Conservation (phyloP, 2,797 vertebrate genomes). For the Characodon lateralis region DNA sequence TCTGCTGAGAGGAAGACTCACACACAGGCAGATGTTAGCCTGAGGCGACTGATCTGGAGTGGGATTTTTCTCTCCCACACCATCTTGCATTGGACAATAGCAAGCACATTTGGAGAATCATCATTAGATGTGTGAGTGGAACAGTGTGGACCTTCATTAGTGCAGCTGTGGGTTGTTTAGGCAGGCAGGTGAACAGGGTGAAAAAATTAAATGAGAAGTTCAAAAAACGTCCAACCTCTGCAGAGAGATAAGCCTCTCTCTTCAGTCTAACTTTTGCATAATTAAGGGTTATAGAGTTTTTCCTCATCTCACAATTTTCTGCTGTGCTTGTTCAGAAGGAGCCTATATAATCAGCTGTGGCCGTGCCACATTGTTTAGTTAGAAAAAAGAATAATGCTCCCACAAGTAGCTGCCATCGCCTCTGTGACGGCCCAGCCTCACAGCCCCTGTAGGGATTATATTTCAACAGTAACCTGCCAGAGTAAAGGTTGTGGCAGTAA, state of each 20-base stretch:
- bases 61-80: conserved; percentile 40
- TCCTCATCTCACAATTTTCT: conserved; percentile 69
- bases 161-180: conserved; percentile 57
- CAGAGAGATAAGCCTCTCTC: conserved; percentile 69
- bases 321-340: conserved; percentile 67
- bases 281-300: conserved; percentile 74
- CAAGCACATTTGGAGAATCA: conserved; percentile 59
- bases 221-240: conserved; percentile 67
- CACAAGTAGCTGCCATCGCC: conserved; percentile 66
- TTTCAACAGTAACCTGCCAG: conserved; percentile 81
- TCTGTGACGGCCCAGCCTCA: conserved; percentile 64
- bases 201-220: conserved; percentile 74
- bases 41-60: conserved; percentile 57
- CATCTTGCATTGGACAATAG: conserved; percentile 47
- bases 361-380: conserved; percentile 72
- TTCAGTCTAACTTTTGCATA: conserved; percentile 65
- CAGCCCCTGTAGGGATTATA: conserved; percentile 75
- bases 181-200: conserved; percentile 72
- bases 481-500: conserved; percentile 84
- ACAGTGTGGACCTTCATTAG: conserved; percentile 67
- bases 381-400: conserved; percentile 48
- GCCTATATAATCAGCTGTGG: conserved; percentile 59
- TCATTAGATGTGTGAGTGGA: conserved; percentile 49
- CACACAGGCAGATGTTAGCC: conserved; percentile 72
- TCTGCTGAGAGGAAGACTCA: conserved; percentile 49